A percentile compares a stretch with the other conserved stretches of the same genome.
Conservation (phyloP, 1,140 invertebrate genomes). For the Tetramorium parvispinum region DNA sequence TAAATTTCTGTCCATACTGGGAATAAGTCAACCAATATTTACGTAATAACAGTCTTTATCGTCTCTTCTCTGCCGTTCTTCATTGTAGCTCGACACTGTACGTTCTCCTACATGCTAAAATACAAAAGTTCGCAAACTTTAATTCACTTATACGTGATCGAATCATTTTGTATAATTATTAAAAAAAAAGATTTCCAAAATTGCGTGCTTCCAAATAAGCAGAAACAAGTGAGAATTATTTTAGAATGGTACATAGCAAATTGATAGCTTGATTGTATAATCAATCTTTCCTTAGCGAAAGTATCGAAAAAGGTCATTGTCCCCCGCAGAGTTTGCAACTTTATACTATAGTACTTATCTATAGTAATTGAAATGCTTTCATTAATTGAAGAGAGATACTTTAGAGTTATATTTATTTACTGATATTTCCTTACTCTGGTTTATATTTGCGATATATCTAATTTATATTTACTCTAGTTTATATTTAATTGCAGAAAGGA, state of each 20-base stretch:
- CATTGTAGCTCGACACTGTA: neutral
- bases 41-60: constrained; percentile 22
- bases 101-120: neutral
- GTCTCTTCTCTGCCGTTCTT: neutral
- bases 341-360: neutral
- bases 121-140: neutral
- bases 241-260: neutral
- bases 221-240: neutral
- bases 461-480: neutral
- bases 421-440: neutral
- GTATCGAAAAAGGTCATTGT: neutral
- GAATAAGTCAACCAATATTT: constrained; percentile 27
- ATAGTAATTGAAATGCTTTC: neutral
- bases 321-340: neutral
- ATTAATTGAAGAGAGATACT: constrained; percentile 3
- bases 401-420: neutral
- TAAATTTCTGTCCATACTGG: constrained; percentile 10
- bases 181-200: neutral
- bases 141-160: neutral
- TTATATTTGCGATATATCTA: neutral
- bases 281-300: neutral
- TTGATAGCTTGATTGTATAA: neutral
- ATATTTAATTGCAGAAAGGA: neutral
- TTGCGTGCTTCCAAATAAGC: neutral
- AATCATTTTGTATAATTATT: neutral